phyloP scores from a whole-genome alignment of 2,797 vertebrate genomes.

The Scyliorhinus canicula region DNA sequence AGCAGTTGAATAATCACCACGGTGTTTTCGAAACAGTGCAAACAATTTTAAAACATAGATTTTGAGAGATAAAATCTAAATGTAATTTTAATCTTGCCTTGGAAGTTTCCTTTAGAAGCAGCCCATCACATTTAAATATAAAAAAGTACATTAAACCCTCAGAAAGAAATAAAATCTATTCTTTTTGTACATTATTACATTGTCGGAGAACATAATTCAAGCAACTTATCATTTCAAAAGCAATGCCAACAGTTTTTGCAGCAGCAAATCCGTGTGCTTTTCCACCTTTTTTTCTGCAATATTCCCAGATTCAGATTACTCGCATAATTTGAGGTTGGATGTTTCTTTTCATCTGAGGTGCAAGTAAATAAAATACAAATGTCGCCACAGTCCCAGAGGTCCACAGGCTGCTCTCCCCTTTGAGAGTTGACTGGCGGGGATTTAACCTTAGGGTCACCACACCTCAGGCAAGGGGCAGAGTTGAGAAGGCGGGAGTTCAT shows the following conservation, averaged over 20 bases:
- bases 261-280: background rate
- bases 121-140: background rate
- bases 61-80: background rate
- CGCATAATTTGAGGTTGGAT: background rate
- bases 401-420: too few species aligned
- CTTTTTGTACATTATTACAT: background rate
- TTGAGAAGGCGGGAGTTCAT: too few species aligned
- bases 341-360: background rate
- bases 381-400: too few species aligned
- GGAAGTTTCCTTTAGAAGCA: background rate
- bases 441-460: too few species aligned
- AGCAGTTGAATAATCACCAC: background rate
- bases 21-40: background rate
- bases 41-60: background rate
- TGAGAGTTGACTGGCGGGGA: too few species aligned
- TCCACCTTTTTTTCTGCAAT: background rate
- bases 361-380: too few species aligned
- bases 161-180: background rate
- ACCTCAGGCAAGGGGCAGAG: too few species aligned
- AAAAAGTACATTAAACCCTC: background rate
- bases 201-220: too few species aligned
- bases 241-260: background rate
- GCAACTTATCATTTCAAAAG: background rate
- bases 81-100: background rate
- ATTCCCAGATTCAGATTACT: background rate